Base-by-base conservation (phyloP, 2,113 vertebrate genomes). In the Damaliscus lunatus region DNA sequence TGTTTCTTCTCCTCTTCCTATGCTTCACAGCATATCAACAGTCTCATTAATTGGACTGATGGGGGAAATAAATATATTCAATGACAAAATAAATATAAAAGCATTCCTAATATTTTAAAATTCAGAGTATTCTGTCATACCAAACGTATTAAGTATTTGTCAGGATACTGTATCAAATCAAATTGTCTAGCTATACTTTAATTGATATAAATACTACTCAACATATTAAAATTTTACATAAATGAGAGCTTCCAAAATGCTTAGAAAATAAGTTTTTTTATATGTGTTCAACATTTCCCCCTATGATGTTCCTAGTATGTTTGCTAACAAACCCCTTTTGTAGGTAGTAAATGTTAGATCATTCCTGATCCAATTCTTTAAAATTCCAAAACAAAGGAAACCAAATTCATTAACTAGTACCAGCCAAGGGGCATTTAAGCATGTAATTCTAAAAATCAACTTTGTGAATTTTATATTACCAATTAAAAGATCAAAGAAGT, bases 401-500 rank as follows among this genome's bases (percentile, higher is more conserved):
- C 67, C 80, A 59, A 82, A 25, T 95, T 67, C 87, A 83, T 90
- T 91, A 93, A 88, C 9, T 91, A 74, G 74, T 46, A 57, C 55
- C 46, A 96, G 60, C 87, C 71, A 94, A 84, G 52, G 87, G 83
- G 74, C 90, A 94, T 77, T 96, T 81, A 92, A 94, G 71, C 74
- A 85, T 57, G 15, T 59, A 95, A 33, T 23, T 64, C 81, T 85
- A 80, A 94, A 96, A 88, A 71, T 92, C 71, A 98, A 96, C 90
- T 84, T 96, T 74, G 83, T 88, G 71, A 91, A 94, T 93, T 94
- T 96, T 96, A 59, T 95, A 94, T 93, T 80, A 46, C 86, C 71
- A 94, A 95, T 93, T 67, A 94, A 95, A 96, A 52, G 80, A 97
- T 95, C 94, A 95, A 94, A 95, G 89, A 52, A 52, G 14, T 84